These are phyloP conservation scores for Adelges cooleyi DNA, from an alignment of 1,140 invertebrate genomes.

Conservation along the genomic window DNA sequence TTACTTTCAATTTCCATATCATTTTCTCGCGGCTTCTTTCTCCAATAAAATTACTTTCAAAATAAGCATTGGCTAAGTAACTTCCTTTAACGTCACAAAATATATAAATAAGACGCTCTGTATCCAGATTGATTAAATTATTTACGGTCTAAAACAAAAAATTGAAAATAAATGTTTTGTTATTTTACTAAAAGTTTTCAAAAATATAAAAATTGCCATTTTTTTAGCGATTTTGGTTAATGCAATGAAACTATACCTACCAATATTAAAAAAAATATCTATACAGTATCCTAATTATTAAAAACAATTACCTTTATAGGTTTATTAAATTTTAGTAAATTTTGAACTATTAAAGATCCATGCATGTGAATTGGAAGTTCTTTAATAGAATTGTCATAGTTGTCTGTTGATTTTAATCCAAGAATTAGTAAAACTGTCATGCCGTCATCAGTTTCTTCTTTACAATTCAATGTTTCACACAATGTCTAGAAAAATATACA, in stretches of 20 bases:
- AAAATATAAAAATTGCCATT: too few relatives aligned
- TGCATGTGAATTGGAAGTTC: slow-evolving; percentile 12
- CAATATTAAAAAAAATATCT: too few relatives aligned
- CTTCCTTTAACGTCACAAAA: slow-evolving; percentile 23
- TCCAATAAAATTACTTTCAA: slow-evolving; percentile 27
- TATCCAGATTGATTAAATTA: slow-evolving; percentile 12
- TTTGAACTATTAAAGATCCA: slow-evolving; percentile 30
- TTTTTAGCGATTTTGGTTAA: too few relatives aligned
- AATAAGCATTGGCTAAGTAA: slow-evolving; percentile 20
- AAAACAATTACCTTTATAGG: slow-evolving; percentile 31
- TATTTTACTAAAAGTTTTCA: too few relatives aligned
- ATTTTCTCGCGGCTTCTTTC: slow-evolving; percentile 28
- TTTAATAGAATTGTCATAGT: slow-evolving; percentile 3
- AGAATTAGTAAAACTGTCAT: not conserved
- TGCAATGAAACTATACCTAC: too few relatives aligned
- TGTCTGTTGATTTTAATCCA: not conserved
- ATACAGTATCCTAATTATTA: too few relatives aligned
- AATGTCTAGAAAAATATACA: not conserved
- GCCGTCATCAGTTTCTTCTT: slow-evolving; percentile 20
- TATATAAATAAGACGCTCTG: slow-evolving; percentile 1
- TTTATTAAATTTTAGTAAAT: slow-evolving; percentile 30
- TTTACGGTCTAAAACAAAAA: slow-evolving; percentile 2
- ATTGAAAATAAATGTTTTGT: not conserved
- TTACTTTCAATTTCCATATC: slow-evolving; percentile 25
- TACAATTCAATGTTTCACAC: slow-evolving; percentile 16